These are phyloP conservation scores for Homalodisca vitripennis DNA, from an alignment of 1,140 invertebrate genomes.

Conservation along the genomic window DNA sequence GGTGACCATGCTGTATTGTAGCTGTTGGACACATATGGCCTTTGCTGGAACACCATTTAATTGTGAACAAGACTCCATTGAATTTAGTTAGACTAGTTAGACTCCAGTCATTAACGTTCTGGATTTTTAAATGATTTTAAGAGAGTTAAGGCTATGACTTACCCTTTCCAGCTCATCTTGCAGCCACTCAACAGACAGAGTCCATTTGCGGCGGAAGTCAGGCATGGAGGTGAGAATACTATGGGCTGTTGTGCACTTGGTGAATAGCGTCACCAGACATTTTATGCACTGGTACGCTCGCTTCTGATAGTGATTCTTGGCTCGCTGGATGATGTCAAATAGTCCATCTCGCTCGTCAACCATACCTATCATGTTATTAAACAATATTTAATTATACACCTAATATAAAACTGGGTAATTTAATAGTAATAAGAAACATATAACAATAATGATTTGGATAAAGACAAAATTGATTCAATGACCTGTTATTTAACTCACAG, in stretches of 20 bases:
- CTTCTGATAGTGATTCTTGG: constrained; percentile 95
- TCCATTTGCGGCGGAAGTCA: constrained; percentile 84
- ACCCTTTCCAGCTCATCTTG: constrained; percentile 88
- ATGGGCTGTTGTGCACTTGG: constrained; percentile 73
- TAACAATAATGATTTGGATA: no score
- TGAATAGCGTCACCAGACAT: constrained; percentile 88
- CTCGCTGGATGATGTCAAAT: constrained; percentile 88
- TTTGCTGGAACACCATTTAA: constrained; percentile 45
- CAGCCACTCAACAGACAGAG: constrained; percentile 86
- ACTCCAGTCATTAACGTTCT: no score
- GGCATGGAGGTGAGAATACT: constrained; percentile 72
- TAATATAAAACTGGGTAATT: no score
- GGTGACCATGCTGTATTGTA: constrained; percentile 90
- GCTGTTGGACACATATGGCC: constrained; percentile 69
- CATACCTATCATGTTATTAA: constrained; percentile 58
- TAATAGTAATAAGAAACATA: no score
- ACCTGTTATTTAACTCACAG: no score
- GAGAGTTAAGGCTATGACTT: no score
- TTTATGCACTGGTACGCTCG: constrained; percentile 96
- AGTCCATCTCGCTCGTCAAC: constrained; percentile 91
- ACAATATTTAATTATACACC: no score
- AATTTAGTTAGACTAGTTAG: no score
- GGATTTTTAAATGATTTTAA: no score
- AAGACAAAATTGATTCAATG: no score
- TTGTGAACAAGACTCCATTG: no score